Evolutionary conservation across 2,113 vertebrate genomes (phyloP), one percentile per base, ranked within the genome.

Genomic region (Perca flavescens): DNA sequence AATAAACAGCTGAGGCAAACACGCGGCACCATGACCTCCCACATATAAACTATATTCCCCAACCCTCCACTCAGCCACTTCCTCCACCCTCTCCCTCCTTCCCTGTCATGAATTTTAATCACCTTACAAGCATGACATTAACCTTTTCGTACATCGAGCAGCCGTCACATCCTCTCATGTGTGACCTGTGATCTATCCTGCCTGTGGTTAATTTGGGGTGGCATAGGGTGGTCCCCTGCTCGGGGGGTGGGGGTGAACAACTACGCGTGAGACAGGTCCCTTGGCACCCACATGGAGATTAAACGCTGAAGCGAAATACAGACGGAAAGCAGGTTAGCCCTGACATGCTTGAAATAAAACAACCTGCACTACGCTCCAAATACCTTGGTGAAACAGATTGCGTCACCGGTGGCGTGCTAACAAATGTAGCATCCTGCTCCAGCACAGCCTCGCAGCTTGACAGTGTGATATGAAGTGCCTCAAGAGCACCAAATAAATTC

Each of bases 181-280:
- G 90, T 88, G 88, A 90, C 76, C 88, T 84, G 80, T 92, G 91
- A 94, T 91, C 83, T 70, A 66, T 83, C 62, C 76, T 47, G 80
- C 52, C 7, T 22, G 21, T 85, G 56, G 68, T 86, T 91, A 71
- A 91, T 91, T 85, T 69, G 57, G 62, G 61, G 54, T 78, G 82
- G 63, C 47, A 71, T 84, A 64, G 80, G 86, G 74, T 65, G 73
- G 54, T 74, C 82, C 67, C 65, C 43, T 36, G 25, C 40, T 49
- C 15, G 19, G 50, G 28, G 22, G 0, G n/a, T 9, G 14, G 43
- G 61, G 40, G 36, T 82, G 67, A 67, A 83, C 14, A 77, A 72
- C 50, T 36, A 77, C 61, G 63, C 31, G 1, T 81, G 77, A 80
- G 83, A 86, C 79, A 67, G 36, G 66, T 81, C 22, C 54, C 76